phyloP scores from a whole-genome alignment of 2,113 vertebrate genomes.

The Himantopus leucocephalus region DNA sequence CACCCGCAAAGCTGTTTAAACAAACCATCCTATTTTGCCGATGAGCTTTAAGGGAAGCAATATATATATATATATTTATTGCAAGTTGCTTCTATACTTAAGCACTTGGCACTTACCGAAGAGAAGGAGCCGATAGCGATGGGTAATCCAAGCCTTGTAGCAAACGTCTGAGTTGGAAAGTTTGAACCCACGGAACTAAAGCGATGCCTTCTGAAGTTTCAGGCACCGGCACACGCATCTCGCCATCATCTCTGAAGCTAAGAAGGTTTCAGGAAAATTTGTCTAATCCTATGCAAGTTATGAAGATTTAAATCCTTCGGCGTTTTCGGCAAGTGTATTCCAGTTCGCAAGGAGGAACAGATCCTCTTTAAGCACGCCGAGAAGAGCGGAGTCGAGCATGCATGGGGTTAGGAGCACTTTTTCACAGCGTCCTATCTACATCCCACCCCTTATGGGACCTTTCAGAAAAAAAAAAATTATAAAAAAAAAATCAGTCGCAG shows the following conservation, averaged over 20 bases:
- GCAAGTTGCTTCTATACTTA: neutral
- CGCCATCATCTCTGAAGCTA: neutral
- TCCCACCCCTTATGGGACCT: neutral
- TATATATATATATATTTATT: neutral
- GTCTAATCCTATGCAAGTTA: neutral
- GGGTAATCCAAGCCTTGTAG: neutral
- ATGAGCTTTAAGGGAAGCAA: neutral
- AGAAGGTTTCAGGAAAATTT: neutral
- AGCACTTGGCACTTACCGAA: neutral
- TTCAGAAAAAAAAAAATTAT: neutral
- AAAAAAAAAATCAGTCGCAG: neutral
- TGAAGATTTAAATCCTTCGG: neutral
- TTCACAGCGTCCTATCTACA: neutral
- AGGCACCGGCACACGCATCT: neutral
- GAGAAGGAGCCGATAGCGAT: neutral
- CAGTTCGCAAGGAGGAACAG: neutral
- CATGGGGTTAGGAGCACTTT: neutral
- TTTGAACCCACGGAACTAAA: neutral
- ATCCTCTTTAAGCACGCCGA: neutral
- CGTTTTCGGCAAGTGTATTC: neutral
- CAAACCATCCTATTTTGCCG: neutral
- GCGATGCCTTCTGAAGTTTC: neutral
- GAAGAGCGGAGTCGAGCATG: neutral
- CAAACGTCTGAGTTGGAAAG: neutral
- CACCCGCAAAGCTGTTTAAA: neutral